Percentiles rank a stretch among this genome's conserved stretches.
Evolutionary conservation across 2,797 vertebrate genomes (phyloP).

Genomic region (Hyperoplus lanceolatus): DNA sequence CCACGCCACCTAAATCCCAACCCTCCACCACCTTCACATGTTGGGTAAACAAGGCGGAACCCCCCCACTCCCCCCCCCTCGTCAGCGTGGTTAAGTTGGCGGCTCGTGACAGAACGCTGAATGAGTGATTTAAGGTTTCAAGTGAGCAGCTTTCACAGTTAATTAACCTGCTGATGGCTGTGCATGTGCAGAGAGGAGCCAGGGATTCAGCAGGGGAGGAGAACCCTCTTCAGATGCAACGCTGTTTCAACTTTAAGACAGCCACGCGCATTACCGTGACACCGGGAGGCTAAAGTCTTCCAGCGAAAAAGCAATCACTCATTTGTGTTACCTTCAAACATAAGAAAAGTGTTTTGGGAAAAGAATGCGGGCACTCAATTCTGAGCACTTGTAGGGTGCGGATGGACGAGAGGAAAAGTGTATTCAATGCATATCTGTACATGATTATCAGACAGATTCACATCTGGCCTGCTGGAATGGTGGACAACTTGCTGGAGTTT

Average conservation of each 20-base stretch:
- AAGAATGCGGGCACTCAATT: conserved; percentile 17
- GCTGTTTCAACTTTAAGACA: conserved; percentile 76
- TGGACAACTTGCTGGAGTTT: conserved; percentile 13
- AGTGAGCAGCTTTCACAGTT: conserved; percentile 87
- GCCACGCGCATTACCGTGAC: conserved; percentile 54
- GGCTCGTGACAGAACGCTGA: conserved; percentile 84
- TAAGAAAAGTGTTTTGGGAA: conserved; percentile 15
- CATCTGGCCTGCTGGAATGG: conserved; percentile 12
- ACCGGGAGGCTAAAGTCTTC: conserved; percentile 43
- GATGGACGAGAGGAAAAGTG: conserved; percentile 16
- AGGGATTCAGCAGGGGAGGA: conserved; percentile 63
- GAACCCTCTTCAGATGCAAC: conserved; percentile 65
- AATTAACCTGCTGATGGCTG: conserved; percentile 86
- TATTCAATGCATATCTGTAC: conserved; percentile 9
- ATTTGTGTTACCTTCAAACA: conserved; percentile 57
- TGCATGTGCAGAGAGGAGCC: conserved; percentile 70
- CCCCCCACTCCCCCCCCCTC: conserved; percentile 38
- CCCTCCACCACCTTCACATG: conserved; percentile 61
- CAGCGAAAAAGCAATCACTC: conserved; percentile 43
- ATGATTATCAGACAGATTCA: conserved; percentile 11
- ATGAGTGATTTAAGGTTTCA: conserved; percentile 87
- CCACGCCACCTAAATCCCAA: conserved; percentile 55
- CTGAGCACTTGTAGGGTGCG: conserved; percentile 1
- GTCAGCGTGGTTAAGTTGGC: conserved; percentile 77
- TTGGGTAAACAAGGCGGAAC: conserved; percentile 85